Conservation (phyloP, 2,797 vertebrate species). For the Malurus splendens region DNA sequence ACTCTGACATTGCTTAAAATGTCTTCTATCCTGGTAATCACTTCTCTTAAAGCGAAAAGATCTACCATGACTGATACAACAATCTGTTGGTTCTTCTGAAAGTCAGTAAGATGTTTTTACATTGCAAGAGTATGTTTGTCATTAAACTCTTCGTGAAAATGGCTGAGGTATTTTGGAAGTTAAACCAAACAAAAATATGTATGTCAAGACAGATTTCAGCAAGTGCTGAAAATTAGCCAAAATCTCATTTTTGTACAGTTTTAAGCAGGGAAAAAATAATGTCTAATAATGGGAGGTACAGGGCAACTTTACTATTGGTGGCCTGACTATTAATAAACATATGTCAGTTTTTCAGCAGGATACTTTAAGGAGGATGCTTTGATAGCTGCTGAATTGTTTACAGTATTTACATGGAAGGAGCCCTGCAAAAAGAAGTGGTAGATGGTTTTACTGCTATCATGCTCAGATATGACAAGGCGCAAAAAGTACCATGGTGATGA, state of each 20-base stretch:
- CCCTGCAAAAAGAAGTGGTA: background rate
- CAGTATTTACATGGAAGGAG: background rate
- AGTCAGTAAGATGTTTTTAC: background rate
- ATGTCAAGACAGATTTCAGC: background rate
- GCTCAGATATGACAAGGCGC: background rate
- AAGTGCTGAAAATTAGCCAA: background rate
- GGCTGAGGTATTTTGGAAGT: background rate
- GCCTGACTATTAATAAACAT: background rate
- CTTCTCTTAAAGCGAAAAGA: background rate
- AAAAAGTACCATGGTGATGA: constrained; percentile 18
- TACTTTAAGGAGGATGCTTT: background rate
- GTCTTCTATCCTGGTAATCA: background rate
- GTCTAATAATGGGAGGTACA: background rate
- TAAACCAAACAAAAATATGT: background rate
- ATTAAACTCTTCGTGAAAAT: background rate
- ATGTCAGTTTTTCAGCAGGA: background rate
- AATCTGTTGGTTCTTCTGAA: background rate
- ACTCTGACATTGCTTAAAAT: background rate
- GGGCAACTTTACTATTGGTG: background rate
- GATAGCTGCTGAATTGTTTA: background rate
- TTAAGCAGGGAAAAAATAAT: background rate
- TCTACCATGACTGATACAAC: background rate
- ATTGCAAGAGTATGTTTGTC: background rate
- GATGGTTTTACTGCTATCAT: background rate
- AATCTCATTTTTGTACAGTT: background rate